phyloP scores from a whole-genome alignment of 2,113 vertebrate species.

The Anthoscopus minutus region DNA sequence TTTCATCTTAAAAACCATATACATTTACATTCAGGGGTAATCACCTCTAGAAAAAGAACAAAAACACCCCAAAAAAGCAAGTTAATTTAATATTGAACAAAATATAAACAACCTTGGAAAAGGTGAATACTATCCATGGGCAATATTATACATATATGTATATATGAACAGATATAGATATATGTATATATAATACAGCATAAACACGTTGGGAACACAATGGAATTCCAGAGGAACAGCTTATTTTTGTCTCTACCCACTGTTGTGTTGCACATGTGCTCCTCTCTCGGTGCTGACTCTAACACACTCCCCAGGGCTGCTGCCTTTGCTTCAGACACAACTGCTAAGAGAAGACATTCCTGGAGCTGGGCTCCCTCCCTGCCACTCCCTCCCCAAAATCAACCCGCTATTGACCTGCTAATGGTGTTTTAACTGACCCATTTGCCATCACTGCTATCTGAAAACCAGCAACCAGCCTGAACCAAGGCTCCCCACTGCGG shows the following conservation, averaged over 20 bases:
- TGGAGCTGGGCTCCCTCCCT: not conserved
- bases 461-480: not conserved
- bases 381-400: not conserved
- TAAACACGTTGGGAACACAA: slow-evolving; percentile 44
- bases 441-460: not conserved
- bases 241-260: not conserved
- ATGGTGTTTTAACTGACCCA: not conserved
- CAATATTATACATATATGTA: slow-evolving; percentile 66
- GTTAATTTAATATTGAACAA: slow-evolving; percentile 72
- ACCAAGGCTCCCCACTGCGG: not conserved
- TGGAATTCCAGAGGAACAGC: not conserved
- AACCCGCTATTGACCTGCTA: not conserved
- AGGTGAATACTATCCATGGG: slow-evolving; percentile 38
- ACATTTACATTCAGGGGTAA: slow-evolving; percentile 46
- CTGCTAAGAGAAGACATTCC: not conserved
- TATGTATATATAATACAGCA: slow-evolving; percentile 66
- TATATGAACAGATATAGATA: slow-evolving; percentile 55
- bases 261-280: not conserved
- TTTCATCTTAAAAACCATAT: slow-evolving; percentile 16
- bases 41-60: slow-evolving; percentile 39
- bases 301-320: not conserved
- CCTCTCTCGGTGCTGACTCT: not conserved
- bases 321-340: not conserved
- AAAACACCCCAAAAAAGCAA: slow-evolving; percentile 10
- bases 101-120: slow-evolving; percentile 72